Evolutionary conservation across 2,797 vertebrate genomes (phyloP), one percentile per base, ranked within the genome.

Genomic region (Enteromius fasciolatus): DNA sequence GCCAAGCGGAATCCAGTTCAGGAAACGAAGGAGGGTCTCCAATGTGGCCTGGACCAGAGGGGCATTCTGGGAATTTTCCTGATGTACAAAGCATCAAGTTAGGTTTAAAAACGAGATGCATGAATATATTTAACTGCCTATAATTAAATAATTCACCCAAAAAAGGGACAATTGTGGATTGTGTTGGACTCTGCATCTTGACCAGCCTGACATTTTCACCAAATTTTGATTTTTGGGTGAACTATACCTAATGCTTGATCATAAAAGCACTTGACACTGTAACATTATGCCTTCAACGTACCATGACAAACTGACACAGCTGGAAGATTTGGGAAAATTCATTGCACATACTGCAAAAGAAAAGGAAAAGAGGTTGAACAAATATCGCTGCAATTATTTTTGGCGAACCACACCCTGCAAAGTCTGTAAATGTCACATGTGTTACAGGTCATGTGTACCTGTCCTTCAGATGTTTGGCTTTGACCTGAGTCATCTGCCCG

Each of bases 401-500:
- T 36, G 15, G 7, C 28, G 18, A 52, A 52, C 48, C 31, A 54
- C 70, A 54, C 28, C 46, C 76, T 39, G 20, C 12, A 39, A 1
- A 11, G 14, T 79, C n/a, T 41, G 36, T 17, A 39, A 52, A 0
- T 1, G 77, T 67, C 20, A 39, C n/a, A 41, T 7, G 46, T 20
- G 8, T 31, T 50, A 3, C 50, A 36, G 48, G 46, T 28, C n/a
- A 50, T 7, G 12, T 25, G 4, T 81, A 95, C 98, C 98, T 99
- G 96, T 99, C 98, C 92, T 99, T 99, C 86, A 99, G 95, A 92
- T 99, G 98, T 87, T 99, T 99, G 84, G 98, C 98, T 93, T 99
- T 99, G 48, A 99, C 98, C 94, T 99, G 98, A 57, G 98, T 99
- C 93, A 99, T 99, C 93, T 99, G 98, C 68, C 98, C 98, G 68